These are phyloP conservation scores for Amphiprion clarkii DNA, from an alignment of 2,797 vertebrate genomes.

Conservation along the genomic window DNA sequence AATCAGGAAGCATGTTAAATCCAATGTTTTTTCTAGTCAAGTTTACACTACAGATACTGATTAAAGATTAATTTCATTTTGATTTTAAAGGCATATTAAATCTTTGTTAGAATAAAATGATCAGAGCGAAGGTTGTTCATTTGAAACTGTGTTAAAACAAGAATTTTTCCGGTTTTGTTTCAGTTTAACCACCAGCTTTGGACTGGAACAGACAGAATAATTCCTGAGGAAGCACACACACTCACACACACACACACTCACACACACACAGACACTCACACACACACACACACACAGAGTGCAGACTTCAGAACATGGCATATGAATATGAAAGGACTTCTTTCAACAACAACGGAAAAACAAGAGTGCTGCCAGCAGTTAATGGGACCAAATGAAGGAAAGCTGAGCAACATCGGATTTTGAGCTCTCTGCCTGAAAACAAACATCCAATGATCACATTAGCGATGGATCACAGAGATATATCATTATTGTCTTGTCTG, in stretches of 20 bases:
- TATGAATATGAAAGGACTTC: conserved; percentile 81
- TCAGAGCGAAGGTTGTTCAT: conserved; percentile 41
- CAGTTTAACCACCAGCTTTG: conserved; percentile 33
- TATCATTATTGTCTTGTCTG: conserved; percentile 70
- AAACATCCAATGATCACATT: conserved; percentile 81
- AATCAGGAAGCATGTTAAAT: too few species aligned
- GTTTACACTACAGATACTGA: too few species aligned
- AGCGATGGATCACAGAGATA: conserved; percentile 68
- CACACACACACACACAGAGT: conserved; percentile 16
- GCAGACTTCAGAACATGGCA: conserved; percentile 62
- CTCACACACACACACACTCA: conserved; percentile 10
- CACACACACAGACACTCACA: conserved; percentile 10
- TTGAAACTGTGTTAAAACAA: conserved; percentile 23
- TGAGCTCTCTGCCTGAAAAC: conserved; percentile 77
- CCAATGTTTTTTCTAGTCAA: too few species aligned
- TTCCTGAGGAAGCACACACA: conserved; percentile 46
- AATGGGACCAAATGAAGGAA: conserved; percentile 82
- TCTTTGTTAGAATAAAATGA: conserved; percentile 38
- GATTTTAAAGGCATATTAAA: conserved; percentile 9
- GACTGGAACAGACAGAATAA: conserved; percentile 21
- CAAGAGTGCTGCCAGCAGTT: conserved; percentile 76
- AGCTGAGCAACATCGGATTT: conserved; percentile 78
- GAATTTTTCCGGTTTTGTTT: neutral
- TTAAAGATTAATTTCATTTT: neutral
- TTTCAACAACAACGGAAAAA: conserved; percentile 82